Conservation (phyloP, 2,888 invertebrate genomes). For the Rugalucina vietnamica region DNA sequence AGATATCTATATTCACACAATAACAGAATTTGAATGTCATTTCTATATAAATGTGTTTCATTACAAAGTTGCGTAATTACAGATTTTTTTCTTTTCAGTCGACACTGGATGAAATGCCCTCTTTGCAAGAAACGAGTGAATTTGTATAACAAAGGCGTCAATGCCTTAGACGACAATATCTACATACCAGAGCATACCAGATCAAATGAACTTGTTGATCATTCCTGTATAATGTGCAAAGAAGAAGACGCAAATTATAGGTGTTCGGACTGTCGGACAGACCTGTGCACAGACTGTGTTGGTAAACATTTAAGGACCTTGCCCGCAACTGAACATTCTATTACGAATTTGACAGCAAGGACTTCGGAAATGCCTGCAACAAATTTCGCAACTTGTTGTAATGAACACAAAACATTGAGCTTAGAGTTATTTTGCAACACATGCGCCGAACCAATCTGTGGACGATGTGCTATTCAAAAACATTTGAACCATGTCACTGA, state of each 20-base stretch:
- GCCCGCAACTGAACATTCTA: conserved; percentile 27
- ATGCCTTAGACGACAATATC: conserved; percentile 46
- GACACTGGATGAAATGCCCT: conserved; percentile 41
- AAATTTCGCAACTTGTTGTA: conserved; percentile 34
- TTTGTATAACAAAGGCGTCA: conserved; percentile 30
- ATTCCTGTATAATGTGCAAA: conserved; percentile 35
- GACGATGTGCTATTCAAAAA: conserved; percentile 48
- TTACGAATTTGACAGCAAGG: conserved; percentile 45
- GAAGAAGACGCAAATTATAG: conserved; percentile 15
- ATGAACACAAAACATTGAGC: conserved; percentile 50
- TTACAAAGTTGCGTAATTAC: no score
- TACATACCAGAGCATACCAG: conserved; percentile 44
- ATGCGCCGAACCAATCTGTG: conserved; percentile 55
- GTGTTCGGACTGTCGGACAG: conserved; percentile 43
- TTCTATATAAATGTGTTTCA: no score
- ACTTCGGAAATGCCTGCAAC: no score
- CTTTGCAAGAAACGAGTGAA: conserved; percentile 36
- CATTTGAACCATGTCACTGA: conserved; percentile 55
- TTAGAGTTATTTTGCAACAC: conserved; percentile 50
- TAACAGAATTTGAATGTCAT: no score
- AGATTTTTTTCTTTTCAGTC: no score
- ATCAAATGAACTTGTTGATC: conserved; percentile 45
- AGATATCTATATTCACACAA: no score
- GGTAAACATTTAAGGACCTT: conserved; percentile 27
- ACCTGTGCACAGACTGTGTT: conserved; percentile 49